Percentiles rank a stretch among this genome's conserved stretches.
Conservation (phyloP, 2,888 invertebrate genomes). For the Entomobrya proxima region DNA sequence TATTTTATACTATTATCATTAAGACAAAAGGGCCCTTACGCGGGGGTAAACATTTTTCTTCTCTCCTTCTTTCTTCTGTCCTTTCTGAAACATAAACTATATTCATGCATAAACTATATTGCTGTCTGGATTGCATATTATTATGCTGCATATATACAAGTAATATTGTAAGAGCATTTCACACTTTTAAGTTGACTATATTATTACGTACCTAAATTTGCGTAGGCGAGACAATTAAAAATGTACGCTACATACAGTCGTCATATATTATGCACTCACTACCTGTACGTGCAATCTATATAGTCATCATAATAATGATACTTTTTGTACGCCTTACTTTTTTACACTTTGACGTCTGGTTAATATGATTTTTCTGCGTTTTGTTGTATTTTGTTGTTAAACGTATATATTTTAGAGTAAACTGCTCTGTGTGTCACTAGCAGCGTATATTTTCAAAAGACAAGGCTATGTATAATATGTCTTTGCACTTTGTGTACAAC, state of each 20-base stretch:
- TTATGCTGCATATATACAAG: slow-evolving; percentile 12
- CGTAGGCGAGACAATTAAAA: too few relatives aligned
- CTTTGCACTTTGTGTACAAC: background rate
- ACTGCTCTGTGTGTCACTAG: background rate
- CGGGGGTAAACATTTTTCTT: slow-evolving; percentile 67
- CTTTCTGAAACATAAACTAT: slow-evolving; percentile 57
- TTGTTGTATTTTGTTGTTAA: background rate
- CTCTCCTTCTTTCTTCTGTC: slow-evolving; percentile 75
- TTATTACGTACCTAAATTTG: background rate
- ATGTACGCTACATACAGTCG: too few relatives aligned
- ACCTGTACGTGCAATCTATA: background rate
- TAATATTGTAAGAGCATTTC: background rate
- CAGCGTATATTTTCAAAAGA: background rate
- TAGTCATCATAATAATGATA: background rate
- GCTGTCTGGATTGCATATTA: slow-evolving; percentile 1
- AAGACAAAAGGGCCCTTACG: slow-evolving; percentile 61
- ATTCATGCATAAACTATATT: background rate
- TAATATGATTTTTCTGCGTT: background rate
- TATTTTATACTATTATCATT: slow-evolving; percentile 42
- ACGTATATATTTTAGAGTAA: background rate
- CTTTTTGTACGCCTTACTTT: background rate
- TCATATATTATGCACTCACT: background rate
- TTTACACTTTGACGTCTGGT: background rate
- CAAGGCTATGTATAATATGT: background rate
- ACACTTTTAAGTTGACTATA: background rate